Conservation (phyloP, 1,140 invertebrate species). For the Cepaea nemoralis region DNA sequence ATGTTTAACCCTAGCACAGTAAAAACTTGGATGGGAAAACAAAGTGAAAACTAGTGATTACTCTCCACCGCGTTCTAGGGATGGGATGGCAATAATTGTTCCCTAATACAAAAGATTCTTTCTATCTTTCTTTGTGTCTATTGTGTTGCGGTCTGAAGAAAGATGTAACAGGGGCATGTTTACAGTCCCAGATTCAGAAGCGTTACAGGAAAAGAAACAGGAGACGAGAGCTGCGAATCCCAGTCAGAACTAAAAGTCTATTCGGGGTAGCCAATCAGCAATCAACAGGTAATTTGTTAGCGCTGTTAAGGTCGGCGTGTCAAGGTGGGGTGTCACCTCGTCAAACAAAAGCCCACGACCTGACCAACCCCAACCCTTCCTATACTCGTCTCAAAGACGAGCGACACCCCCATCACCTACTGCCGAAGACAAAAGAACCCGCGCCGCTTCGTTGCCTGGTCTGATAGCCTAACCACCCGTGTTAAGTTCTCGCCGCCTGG, state of each 20-base stretch:
- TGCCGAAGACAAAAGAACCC: not conserved
- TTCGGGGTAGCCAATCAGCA: constrained; percentile 30
- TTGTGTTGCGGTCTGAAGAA: not conserved
- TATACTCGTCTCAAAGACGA: not conserved
- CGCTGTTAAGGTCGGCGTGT: not conserved
- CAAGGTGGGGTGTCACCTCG: constrained; percentile 11
- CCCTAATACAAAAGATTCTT: not conserved
- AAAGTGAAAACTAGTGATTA: not conserved
- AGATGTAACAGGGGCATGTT: not conserved
- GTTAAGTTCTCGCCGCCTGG: no score
- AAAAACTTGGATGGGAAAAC: not conserved
- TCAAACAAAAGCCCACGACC: constrained; percentile 10
- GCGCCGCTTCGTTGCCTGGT: not conserved
- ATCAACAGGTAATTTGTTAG: constrained; percentile 31
- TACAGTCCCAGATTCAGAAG: not conserved
- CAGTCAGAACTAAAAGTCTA: not conserved
- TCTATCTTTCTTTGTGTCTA: not conserved
- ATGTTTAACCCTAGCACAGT: not conserved
- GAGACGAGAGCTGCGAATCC: not conserved
- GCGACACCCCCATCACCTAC: not conserved
- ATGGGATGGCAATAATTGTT: not conserved
- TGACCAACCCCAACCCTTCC: not conserved
- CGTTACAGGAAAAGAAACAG: not conserved
- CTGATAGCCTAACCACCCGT: no score
- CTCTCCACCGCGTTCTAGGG: not conserved